Evolutionary conservation across 2,888 invertebrate genomes (phyloP).

Genomic region (Cordilura impudica): DNA sequence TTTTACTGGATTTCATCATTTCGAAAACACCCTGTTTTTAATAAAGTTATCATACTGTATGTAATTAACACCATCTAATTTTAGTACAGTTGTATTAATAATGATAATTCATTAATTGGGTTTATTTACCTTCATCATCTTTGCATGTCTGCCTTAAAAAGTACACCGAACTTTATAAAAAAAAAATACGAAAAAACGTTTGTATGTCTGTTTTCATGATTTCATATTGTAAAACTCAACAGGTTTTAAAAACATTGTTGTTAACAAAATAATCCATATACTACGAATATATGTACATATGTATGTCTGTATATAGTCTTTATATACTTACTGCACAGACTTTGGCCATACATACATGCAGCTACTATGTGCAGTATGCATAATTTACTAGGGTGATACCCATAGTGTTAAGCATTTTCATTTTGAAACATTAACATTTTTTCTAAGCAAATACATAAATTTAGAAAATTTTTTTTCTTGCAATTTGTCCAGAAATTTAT

Average conservation of each 20-base stretch:
- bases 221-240: constrained; percentile 41
- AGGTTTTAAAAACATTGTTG: constrained; percentile 23
- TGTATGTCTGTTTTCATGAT: constrained; percentile 22
- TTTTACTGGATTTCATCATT: no score
- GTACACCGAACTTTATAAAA: constrained; percentile 41
- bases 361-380: no score
- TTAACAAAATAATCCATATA: constrained; percentile 33
- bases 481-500: background rate
- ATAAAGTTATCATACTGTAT: background rate
- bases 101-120: constrained; percentile 14
- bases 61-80: background rate
- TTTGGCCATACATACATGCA: no score
- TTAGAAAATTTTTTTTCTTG: no score
- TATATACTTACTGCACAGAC: no score
- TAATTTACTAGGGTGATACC: no score
- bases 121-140: constrained; percentile 49
- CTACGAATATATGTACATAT: background rate
- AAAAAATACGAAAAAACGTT: constrained; percentile 1
- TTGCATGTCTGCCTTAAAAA: constrained; percentile 17
- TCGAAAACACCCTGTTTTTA: no score
- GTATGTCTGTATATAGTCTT: background rate
- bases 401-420: no score
- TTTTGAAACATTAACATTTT: no score
- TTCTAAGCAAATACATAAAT: background rate
- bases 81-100: background rate